These are phyloP conservation scores for Poeciliopsis turneri DNA, from an alignment of 2,797 vertebrate species.

Conservation along the genomic window DNA sequence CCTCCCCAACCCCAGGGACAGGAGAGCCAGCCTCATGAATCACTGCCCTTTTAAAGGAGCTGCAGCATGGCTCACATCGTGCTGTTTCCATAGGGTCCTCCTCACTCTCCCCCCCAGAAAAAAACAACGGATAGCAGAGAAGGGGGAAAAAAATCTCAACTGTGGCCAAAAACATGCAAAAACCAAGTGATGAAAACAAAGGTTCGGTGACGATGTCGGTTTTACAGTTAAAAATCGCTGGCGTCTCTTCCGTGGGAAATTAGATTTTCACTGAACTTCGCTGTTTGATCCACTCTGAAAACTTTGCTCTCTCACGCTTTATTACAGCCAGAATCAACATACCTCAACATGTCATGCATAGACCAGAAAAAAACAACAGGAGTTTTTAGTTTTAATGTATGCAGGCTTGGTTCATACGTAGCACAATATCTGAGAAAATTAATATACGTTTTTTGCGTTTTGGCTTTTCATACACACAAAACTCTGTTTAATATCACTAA, in stretches of 20 bases:
- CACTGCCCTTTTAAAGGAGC: constrained; percentile 78
- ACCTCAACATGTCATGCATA: not conserved
- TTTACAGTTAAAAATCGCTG: constrained; percentile 9
- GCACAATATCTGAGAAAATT: not conserved
- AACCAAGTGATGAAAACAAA: constrained; percentile 27
- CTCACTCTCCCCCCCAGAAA: constrained; percentile 54
- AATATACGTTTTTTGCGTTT: too few relatives aligned
- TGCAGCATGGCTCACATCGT: constrained; percentile 70
- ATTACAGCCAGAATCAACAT: not conserved
- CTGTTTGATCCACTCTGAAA: not conserved
- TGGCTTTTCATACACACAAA: too few relatives aligned
- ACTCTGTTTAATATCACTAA: too few relatives aligned
- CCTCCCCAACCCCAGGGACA: constrained; percentile 72
- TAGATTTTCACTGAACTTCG: not conserved
- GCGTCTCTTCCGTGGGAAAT: not conserved
- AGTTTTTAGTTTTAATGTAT: not conserved
- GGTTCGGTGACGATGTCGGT: constrained; percentile 8
- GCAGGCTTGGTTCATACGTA: not conserved
- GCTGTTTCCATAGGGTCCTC: constrained; percentile 62
- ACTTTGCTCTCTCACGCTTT: not conserved
- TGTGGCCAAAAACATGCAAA: constrained; percentile 28
- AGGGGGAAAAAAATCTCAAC: constrained; percentile 34
- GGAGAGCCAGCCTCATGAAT: constrained; percentile 77
- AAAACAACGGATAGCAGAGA: constrained; percentile 36
- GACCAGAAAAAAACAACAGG: not conserved